phyloP scores from a whole-genome alignment of 2,113 vertebrate genomes.

The Bolborhynchus lineola region DNA sequence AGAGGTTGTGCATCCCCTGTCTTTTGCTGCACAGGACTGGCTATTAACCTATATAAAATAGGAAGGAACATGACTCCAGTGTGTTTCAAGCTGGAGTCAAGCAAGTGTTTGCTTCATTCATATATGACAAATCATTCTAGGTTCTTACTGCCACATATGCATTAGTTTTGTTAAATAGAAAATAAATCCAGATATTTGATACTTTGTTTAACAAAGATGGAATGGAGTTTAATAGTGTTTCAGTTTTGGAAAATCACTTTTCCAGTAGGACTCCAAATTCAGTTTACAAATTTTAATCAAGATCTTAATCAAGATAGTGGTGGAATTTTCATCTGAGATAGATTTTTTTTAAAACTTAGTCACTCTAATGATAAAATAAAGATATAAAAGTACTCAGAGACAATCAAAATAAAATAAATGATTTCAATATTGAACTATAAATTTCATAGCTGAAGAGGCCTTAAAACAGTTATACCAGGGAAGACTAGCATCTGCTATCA shows the following conservation, averaged over 20 bases:
- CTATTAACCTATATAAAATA: background rate
- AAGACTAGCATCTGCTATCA: background rate
- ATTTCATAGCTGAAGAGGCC: background rate
- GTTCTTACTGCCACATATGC: accelerated
- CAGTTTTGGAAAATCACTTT: background rate
- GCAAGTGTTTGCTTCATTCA: background rate
- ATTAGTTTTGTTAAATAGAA: background rate
- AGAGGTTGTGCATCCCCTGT: background rate
- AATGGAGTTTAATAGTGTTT: background rate
- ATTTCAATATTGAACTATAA: background rate
- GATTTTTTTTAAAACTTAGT: background rate
- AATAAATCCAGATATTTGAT: background rate
- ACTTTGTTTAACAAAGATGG: background rate
- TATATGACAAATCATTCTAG: background rate
- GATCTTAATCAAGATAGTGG: background rate
- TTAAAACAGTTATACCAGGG: background rate
- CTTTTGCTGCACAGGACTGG: background rate
- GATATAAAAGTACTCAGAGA: background rate
- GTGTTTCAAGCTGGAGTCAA: background rate
- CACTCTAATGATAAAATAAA: background rate
- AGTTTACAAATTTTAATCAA: background rate
- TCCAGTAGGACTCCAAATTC: background rate
- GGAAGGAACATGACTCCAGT: background rate
- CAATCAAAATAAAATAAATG: background rate
- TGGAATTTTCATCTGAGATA: background rate